A percentile compares a stretch with the other conserved stretches of the same genome.
Evolutionary conservation across 64 coral and sea anemone genomes (phyloP).

Genomic region (Astreopora myriophthalma): DNA sequence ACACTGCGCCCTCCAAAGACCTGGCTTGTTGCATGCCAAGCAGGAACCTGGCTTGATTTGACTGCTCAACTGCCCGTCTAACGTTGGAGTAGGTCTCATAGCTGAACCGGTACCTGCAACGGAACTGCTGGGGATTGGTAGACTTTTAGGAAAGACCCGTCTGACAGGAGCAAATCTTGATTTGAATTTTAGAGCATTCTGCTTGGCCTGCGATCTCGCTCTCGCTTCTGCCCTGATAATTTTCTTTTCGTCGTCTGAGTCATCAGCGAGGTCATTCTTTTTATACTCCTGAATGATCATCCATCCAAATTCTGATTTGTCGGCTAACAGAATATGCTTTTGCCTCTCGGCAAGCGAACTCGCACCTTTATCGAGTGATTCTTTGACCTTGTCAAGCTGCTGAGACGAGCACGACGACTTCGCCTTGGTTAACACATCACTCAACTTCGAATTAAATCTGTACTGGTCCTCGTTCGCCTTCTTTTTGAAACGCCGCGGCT

Average conservation of each 20-base stretch:
- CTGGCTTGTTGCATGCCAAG: no score
- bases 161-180: no score
- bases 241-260: constrained; percentile 23
- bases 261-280: constrained; percentile 1
- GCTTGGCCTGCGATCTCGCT: background rate
- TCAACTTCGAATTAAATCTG: constrained; percentile 4
- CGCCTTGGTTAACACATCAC: background rate
- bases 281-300: constrained; percentile 23
- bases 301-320: constrained; percentile 43
- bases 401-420: background rate
- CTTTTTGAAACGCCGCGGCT: background rate
- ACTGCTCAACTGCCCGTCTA: no score
- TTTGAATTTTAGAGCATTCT: background rate
- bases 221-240: background rate
- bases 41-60: no score
- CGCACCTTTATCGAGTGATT: constrained; percentile 25
- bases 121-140: no score
- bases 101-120: no score
- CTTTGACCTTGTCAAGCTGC: background rate
- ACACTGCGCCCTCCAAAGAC: no score
- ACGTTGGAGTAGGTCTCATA: no score
- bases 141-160: no score
- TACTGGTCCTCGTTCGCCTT: background rate
- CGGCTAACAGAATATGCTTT: constrained; percentile 56
- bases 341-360: constrained; percentile 4